phyloP scores from a whole-genome alignment of 2,888 invertebrate species.

The Aporophyla nigra region DNA sequence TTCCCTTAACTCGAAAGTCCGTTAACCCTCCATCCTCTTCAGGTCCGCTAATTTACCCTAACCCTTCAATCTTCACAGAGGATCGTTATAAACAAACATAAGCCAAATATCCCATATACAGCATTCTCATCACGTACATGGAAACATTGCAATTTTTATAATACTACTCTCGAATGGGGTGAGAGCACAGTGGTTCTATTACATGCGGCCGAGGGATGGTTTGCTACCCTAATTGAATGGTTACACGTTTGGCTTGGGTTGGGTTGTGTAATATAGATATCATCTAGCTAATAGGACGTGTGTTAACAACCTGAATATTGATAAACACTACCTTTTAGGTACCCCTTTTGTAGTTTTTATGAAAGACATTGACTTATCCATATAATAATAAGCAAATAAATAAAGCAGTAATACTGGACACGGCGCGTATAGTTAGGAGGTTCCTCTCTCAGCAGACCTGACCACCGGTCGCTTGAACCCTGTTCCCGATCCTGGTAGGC shows the following conservation, averaged over 20 bases:
- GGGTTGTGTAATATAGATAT: not conserved
- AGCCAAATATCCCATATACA: not conserved
- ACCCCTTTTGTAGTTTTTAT: no score
- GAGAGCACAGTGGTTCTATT: conserved; percentile 52
- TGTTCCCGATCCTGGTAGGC: no score
- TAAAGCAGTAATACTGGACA: no score
- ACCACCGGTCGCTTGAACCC: no score
- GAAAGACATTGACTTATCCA: no score
- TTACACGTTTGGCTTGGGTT: conserved; percentile 19
- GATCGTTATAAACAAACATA: conserved; percentile 25
- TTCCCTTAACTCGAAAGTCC: not conserved
- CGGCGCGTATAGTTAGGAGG: no score
- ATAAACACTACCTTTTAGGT: not conserved
- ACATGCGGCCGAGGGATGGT: conserved; percentile 45
- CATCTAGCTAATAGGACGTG: not conserved
- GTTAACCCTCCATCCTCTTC: not conserved
- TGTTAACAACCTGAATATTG: not conserved
- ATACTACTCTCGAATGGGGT: conserved; percentile 61
- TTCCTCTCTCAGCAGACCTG: no score
- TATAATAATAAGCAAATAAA: no score
- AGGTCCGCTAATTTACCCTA: conserved; percentile 1
- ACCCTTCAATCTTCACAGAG: conserved; percentile 5
- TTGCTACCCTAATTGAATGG: conserved; percentile 54
- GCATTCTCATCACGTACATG: conserved; percentile 74
- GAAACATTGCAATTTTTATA: conserved; percentile 81